Base-by-base conservation (phyloP, 1,140 invertebrate genomes). In the Pinna nobilis region DNA sequence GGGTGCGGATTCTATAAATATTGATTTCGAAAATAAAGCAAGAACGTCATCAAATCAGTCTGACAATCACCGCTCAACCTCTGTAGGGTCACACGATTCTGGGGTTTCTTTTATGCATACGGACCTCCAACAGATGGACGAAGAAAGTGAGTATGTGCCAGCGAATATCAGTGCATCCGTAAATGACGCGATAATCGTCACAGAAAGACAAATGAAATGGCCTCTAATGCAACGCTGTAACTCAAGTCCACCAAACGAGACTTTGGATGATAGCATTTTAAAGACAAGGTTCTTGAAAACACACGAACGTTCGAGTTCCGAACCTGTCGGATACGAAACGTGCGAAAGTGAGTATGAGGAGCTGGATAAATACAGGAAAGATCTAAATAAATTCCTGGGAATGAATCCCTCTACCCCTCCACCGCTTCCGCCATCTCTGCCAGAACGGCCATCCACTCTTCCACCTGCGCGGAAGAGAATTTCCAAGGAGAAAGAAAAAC, bases 301-400 rank as follows among this genome's bases (percentile, higher is more conserved):
- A 30, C 28, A 63, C 23, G 39, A 63, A 39, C 37, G 59, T 25
- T 63, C 59, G n/a, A 39, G 44, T n/a, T 63, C 59, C 11, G 59
- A 63, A 23, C 59, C 59, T 6, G 23, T 37, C 2, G 59, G 37
- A 63, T 63, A 63, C 15, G 59, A 32, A 41, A n/a, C 37, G 11
- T n/a, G 44, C 6, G 63, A 59, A 37, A 65, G 61, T 66, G 35
- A 65, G 6, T 72, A 72, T 20, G 70, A 72, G 39, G 70, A 72
- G 11, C 51, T 72, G 30, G 70, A 72, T 30, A 72, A 72, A 72
- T 72, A 72, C 25, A 65, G 63, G 28, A 72, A 72, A 59, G 44
- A 72, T 33, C 25, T 72, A 15, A 72, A 63, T 28, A 65, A 72
- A 28, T 63, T 65, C 30, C 51, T 72, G 11, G 70, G 70, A 15